Evolutionary conservation across 2,113 vertebrate species (phyloP), one percentile per base, ranked within the genome.

Genomic region (Otolemur garnettii): DNA sequence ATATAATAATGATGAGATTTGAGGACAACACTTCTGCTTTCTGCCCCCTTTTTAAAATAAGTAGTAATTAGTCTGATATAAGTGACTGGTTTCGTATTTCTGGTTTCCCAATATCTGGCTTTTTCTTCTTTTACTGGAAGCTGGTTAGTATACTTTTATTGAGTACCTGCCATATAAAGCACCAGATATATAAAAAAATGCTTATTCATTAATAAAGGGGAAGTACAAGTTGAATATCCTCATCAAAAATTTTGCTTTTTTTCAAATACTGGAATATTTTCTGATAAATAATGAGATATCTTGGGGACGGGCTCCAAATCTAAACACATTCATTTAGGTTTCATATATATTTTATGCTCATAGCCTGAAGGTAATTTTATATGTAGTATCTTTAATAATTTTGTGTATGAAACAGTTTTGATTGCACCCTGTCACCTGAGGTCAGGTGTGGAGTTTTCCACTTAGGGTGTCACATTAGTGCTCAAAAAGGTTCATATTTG

Each of bases 1-100:
- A 12, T 81, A 30, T 66, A 91, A 45, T 88, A 89, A 77, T 85
- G 53, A 81, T 59, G 82, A 85, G 68, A 91, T 71, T 71, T 96
- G 45, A 71, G 18, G 55, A 94, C 90, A 90, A 50, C 8, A 55
- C 9, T 87, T 86, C 69, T 83, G 88, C 7, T 94, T 85, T 93
- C 15, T 78, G 5, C 18, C 60, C 74, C 53, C 79, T 53, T 74
- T 92, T 55, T 74, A 90, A 3, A 17, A 42, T 19, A 72, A 86
- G 69, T 79, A 30, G 35, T 82, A 74, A 68, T 60, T 96, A 93
- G 53, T 45, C 28, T 68, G 30, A 57, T 89, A 57, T 62, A 75
- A 80, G 62, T 24, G 88, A 0, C 71, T 88, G 26, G 1, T 66
- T 95, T 85, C 84, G 6, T 74, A 5, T 72, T 87, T 89, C 14